phyloP scores from a whole-genome alignment of 2,888 invertebrate species.

The Lasioglossum oenotherae region DNA sequence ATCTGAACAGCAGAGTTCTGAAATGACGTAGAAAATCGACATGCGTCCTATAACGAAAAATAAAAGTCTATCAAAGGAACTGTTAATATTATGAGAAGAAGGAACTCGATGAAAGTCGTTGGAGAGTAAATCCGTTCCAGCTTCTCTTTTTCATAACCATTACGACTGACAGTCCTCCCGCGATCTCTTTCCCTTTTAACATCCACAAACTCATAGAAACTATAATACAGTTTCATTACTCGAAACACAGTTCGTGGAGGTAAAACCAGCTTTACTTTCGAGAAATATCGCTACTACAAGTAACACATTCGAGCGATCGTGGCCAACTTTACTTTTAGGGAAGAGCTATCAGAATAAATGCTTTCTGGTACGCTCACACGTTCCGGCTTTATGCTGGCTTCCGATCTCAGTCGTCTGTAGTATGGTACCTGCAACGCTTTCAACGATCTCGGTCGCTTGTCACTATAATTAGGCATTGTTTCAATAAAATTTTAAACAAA shows the following conservation, averaged over 20 bases:
- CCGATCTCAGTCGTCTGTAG: constrained; percentile 10
- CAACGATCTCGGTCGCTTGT: constrained; percentile 2
- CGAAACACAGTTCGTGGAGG: not conserved
- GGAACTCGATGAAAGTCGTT: not conserved
- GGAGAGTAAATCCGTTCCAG: not conserved
- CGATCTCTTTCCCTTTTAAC: not conserved
- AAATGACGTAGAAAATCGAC: not conserved
- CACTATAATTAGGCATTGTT: not conserved
- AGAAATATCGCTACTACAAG: not conserved
- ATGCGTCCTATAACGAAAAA: not conserved
- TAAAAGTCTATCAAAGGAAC: not conserved
- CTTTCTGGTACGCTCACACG: not conserved
- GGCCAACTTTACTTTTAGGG: not conserved
- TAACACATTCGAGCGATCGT: not conserved
- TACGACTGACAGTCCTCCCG: not conserved
- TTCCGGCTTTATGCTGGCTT: not conserved
- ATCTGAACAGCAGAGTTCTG: not conserved
- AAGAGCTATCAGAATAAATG: not conserved
- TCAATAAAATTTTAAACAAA: not conserved
- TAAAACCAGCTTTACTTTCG: not conserved
- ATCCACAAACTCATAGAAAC: not conserved
- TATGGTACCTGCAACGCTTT: constrained; percentile 3
- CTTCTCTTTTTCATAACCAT: not conserved
- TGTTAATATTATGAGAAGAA: not conserved
- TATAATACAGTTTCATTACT: not conserved